Evolutionary conservation across 1,140 invertebrate species (phyloP).

Genomic region (Choristoneura fumiferana): DNA sequence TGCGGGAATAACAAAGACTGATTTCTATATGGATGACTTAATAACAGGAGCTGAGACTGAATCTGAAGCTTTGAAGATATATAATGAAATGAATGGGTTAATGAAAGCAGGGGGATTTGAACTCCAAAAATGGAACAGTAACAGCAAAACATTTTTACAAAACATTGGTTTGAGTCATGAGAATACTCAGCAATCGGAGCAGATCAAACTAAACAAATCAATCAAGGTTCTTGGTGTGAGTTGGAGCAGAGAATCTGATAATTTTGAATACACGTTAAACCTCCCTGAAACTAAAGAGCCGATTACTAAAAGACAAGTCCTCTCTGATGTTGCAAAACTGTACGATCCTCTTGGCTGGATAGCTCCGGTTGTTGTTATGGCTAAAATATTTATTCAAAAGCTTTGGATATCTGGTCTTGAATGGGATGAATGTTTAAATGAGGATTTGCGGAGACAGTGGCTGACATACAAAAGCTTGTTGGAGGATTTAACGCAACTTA

Average conservation of each 20-base stretch:
- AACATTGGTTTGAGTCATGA: conserved; percentile 6
- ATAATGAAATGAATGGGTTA: conserved; percentile 31
- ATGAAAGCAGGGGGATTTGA: conserved; percentile 38
- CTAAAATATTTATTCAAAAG: too few species aligned
- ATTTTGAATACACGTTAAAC: conserved; percentile 16
- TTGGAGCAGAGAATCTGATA: conserved; percentile 22
- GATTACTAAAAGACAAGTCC: too few species aligned
- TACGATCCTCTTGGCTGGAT: too few species aligned
- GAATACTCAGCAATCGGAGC: background rate
- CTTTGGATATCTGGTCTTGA: too few species aligned
- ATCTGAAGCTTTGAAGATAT: conserved; percentile 31
- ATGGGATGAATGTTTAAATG: too few species aligned
- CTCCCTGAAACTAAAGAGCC: too few species aligned
- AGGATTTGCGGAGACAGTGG: too few species aligned
- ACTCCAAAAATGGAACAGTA: conserved; percentile 38
- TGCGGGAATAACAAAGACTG: conserved; percentile 31
- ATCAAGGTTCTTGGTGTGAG: conserved; percentile 13
- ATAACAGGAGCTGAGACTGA: conserved; percentile 39
- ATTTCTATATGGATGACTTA: conserved; percentile 64
- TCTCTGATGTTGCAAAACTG: too few species aligned
- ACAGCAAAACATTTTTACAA: conserved; percentile 18
- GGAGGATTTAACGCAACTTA: too few species aligned
- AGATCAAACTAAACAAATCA: conserved; percentile 8
- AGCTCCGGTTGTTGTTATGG: too few species aligned
- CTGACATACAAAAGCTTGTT: too few species aligned